Conservation (phyloP, 2,113 vertebrate genomes). For the Setophaga petechia region DNA sequence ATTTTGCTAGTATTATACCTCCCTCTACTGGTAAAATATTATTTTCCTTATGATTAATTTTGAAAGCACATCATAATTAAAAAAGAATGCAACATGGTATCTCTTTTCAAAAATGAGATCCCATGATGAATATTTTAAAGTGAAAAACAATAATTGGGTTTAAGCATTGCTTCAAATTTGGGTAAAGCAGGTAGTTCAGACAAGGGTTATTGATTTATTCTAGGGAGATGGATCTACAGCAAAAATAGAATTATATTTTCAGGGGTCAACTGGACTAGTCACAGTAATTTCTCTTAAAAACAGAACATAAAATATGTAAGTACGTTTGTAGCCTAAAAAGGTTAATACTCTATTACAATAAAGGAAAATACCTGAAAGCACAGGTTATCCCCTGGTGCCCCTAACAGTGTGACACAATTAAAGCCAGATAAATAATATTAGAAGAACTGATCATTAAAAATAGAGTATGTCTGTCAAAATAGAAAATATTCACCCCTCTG, state of each 20-base stretch:
- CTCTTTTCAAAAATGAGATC: background rate
- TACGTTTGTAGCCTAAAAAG: background rate
- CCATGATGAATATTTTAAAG: background rate
- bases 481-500: background rate
- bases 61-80: background rate
- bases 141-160: background rate
- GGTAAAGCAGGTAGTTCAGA: background rate
- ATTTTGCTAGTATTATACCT: conserved; percentile 10
- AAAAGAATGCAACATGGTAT: background rate
- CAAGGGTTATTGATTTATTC: background rate
- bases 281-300: background rate
- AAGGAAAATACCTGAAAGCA: background rate
- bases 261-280: background rate
- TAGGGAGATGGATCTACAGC: background rate
- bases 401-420: background rate
- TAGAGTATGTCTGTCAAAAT: background rate
- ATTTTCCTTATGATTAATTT: background rate
- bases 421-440: background rate
- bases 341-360: background rate
- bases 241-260: background rate
- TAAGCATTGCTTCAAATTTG: background rate
- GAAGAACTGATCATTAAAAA: background rate
- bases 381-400: background rate
- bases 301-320: background rate
- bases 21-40: conserved; percentile 52